phyloP scores from a whole-genome alignment of 2,888 invertebrate species.

The Drosophila yooni region DNA sequence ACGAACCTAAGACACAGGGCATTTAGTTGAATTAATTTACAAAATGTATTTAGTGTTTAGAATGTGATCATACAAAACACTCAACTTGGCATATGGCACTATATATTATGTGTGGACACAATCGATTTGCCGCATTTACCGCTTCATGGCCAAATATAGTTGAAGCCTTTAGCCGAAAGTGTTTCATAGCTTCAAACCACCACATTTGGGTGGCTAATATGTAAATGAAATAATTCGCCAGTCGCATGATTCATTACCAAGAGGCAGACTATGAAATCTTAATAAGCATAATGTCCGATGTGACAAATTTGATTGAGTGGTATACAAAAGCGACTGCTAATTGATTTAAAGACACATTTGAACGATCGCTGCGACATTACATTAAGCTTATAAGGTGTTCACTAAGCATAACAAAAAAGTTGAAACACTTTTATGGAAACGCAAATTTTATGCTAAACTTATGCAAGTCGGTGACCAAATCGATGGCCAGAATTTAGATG shows the following conservation, averaged over 20 bases:
- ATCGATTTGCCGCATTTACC: constrained; percentile 41
- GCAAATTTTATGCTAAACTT: constrained; percentile 68
- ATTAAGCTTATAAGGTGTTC: constrained; percentile 80
- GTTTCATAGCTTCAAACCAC: background rate
- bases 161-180: background rate
- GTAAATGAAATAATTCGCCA: constrained; percentile 16
- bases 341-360: constrained; percentile 72
- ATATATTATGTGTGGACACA: constrained; percentile 10
- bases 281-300: constrained; percentile 24
- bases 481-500: constrained; percentile 56
- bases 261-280: constrained; percentile 23
- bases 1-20: background rate
- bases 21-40: background rate
- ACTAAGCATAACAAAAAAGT: constrained; percentile 36
- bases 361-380: constrained; percentile 57
- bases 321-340: constrained; percentile 48
- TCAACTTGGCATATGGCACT: background rate
- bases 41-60: background rate
- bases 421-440: constrained; percentile 57
- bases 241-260: constrained; percentile 30
- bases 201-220: constrained; percentile 31
- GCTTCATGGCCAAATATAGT: constrained; percentile 31
- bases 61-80: background rate
- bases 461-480: constrained; percentile 58
- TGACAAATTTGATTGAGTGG: constrained; percentile 45